Conservation (phyloP, 2,888 invertebrate species). For the Mantis religiosa region DNA sequence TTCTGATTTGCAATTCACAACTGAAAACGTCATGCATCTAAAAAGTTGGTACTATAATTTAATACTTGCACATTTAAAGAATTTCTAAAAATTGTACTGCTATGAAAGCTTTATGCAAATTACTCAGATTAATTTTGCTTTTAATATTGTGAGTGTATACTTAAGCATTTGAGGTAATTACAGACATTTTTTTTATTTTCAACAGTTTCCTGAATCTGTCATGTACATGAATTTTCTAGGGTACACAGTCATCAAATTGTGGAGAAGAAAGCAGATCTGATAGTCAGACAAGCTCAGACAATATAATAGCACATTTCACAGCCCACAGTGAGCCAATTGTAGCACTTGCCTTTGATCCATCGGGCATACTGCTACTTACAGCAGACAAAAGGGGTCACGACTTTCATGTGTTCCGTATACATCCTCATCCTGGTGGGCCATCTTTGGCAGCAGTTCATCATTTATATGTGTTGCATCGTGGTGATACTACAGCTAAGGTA, state of each 20-base stretch:
- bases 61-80: too few relatives aligned
- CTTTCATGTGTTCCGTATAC: constrained; percentile 92
- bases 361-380: constrained; percentile 83
- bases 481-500: constrained; percentile 94
- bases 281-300: constrained; percentile 48
- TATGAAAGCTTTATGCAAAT: too few relatives aligned
- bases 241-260: not conserved
- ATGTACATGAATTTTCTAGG: not conserved
- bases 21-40: too few relatives aligned
- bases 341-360: constrained; percentile 84
- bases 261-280: not conserved
- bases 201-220: not conserved
- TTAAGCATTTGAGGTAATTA: too few relatives aligned
- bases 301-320: constrained; percentile 78
- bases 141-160: too few relatives aligned
- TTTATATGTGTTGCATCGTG: constrained; percentile 88
- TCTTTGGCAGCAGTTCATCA: constrained; percentile 88
- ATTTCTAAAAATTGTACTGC: too few relatives aligned
- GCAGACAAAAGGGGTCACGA: constrained; percentile 91
- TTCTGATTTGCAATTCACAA: too few relatives aligned
- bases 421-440: constrained; percentile 87
- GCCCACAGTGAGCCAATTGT: constrained; percentile 87
- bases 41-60: too few relatives aligned
- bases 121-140: too few relatives aligned
- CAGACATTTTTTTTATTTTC: too few relatives aligned